Percentiles rank a stretch among this genome's conserved stretches.
These are phyloP conservation scores for Bufo gargarizans DNA, from an alignment of 2,113 vertebrate species.

Conservation along the genomic window DNA sequence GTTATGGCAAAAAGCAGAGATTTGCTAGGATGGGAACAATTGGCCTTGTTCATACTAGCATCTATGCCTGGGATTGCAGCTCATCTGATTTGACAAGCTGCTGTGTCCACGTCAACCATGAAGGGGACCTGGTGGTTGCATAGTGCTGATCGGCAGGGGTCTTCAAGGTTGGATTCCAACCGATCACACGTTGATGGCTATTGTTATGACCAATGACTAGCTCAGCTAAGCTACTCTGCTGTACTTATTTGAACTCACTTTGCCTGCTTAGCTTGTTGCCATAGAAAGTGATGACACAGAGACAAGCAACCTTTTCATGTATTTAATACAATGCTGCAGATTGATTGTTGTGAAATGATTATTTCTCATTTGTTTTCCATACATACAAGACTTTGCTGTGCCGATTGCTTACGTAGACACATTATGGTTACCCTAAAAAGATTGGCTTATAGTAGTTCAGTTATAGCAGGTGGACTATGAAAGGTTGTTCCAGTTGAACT, in stretches of 20 bases:
- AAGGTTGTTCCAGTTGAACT: slow-evolving; percentile 31
- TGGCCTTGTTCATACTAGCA: too few species aligned
- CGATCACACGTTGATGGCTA: too few species aligned
- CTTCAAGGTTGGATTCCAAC: too few species aligned
- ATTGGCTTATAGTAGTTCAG: not conserved
- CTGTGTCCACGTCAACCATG: too few species aligned
- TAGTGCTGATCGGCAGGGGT: too few species aligned
- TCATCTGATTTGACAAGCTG: too few species aligned
- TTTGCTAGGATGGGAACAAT: too few species aligned
- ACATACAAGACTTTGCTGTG: not conserved
- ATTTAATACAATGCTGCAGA: not conserved
- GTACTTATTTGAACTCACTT: not conserved
- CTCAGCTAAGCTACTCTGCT: not conserved
- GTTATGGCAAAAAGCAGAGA: not conserved
- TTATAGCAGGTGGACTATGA: not conserved
- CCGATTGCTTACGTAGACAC: not conserved
- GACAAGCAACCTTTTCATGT: not conserved
- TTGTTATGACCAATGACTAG: not conserved
- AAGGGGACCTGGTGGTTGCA: too few species aligned
- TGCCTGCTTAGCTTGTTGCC: not conserved
- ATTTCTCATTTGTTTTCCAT: not conserved
- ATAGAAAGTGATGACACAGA: not conserved
- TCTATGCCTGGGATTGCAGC: too few species aligned
- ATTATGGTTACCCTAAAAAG: not conserved
- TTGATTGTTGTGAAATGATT: not conserved